These are phyloP conservation scores for Chionis minor DNA, from an alignment of 2,113 vertebrate species.

Conservation along the genomic window DNA sequence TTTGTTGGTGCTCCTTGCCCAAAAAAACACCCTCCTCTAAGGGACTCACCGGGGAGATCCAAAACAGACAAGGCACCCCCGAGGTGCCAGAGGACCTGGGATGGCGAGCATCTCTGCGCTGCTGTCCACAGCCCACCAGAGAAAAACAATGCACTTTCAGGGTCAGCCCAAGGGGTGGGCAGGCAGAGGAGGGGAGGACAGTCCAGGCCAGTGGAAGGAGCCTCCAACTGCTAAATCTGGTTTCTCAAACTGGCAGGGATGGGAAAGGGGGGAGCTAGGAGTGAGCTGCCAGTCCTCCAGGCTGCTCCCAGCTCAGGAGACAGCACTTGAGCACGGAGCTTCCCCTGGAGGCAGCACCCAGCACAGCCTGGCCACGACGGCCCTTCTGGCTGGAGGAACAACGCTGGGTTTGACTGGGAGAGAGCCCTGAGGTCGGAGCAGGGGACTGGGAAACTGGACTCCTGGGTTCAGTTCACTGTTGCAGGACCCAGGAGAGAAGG, in stretches of 20 bases:
- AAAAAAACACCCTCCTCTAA: too few species aligned
- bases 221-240: too few species aligned
- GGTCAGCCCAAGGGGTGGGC: neutral
- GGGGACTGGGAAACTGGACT: neutral
- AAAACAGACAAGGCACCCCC: neutral
- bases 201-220: neutral
- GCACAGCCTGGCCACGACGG: neutral
- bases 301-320: neutral
- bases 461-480: neutral
- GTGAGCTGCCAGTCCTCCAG: fast-evolving
- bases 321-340: neutral
- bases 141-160: too few species aligned
- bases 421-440: neutral
- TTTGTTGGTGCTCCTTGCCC: neutral
- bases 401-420: neutral
- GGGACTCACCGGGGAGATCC: neutral
- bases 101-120: neutral
- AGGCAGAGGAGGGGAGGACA: neutral
- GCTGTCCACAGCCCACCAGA: neutral
- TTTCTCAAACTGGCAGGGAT: neutral
- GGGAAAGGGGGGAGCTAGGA: neutral
- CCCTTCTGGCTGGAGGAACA: neutral
- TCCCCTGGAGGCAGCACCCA: neutral
- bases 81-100: neutral
- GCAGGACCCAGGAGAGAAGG: neutral